phyloP scores from a whole-genome alignment of 2,797 vertebrate genomes.

The Darevskia mixta region DNA sequence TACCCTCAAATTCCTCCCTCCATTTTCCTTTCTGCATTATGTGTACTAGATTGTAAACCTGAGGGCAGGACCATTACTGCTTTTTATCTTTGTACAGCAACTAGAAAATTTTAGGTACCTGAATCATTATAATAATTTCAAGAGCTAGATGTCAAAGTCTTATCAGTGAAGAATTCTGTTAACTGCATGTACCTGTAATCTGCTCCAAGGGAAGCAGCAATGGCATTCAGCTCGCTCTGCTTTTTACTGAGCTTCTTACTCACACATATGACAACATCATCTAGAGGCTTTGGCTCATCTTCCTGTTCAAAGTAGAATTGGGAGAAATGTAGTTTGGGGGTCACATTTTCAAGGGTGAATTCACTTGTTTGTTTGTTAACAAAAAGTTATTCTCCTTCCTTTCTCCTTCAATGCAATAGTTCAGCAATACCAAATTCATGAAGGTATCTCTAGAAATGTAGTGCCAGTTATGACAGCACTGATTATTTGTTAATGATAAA shows the following conservation, averaged over 20 bases:
- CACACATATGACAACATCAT: slow-evolving; percentile 88
- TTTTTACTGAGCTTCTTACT: slow-evolving; percentile 94
- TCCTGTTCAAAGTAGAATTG: slow-evolving; percentile 64
- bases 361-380: not conserved
- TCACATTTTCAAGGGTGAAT: not conserved
- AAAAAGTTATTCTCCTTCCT: not conserved
- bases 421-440: not conserved
- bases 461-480: not conserved
- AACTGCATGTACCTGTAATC: slow-evolving; percentile 89
- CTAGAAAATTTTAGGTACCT: not conserved
- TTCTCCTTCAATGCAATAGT: not conserved
- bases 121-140: not conserved
- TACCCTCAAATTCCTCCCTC: not conserved
- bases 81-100: too few species aligned
- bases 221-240: slow-evolving; percentile 91
- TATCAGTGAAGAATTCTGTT: not conserved
- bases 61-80: not conserved
- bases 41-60: not conserved
- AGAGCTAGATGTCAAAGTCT: not conserved
- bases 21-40: not conserved
- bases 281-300: slow-evolving; percentile 81
- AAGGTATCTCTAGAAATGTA: not conserved
- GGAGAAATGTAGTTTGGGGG: slow-evolving; percentile 29
- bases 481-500: not conserved
- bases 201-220: slow-evolving; percentile 93